Percentiles rank a stretch among this genome's conserved stretches.
These are phyloP conservation scores for Psephotus haematonotus DNA, from an alignment of 2,113 vertebrate species.

Conservation along the genomic window DNA sequence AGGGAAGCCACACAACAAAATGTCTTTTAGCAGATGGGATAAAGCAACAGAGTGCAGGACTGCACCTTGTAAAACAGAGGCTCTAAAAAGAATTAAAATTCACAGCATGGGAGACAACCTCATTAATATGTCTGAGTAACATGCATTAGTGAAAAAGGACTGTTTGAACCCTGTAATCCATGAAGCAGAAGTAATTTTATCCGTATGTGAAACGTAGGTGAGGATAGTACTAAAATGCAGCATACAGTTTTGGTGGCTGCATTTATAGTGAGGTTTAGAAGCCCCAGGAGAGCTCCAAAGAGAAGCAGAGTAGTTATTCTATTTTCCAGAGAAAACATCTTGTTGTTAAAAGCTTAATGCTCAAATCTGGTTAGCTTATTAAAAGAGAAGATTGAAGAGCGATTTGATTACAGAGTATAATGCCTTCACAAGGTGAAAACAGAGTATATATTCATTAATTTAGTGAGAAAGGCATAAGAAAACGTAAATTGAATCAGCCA, in stretches of 20 bases:
- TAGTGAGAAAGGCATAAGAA: neutral
- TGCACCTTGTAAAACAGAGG: neutral
- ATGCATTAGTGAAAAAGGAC: conserved; percentile 6
- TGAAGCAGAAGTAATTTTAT: conserved; percentile 16
- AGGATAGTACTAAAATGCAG: neutral
- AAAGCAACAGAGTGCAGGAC: neutral
- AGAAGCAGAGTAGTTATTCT: neutral
- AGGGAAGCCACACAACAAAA: neutral
- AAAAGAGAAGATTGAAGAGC: conserved; percentile 2
- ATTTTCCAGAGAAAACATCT: conserved; percentile 39
- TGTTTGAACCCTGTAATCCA: neutral
- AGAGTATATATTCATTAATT: neutral
- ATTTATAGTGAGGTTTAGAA: conserved; percentile 3
- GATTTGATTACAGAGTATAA: conserved; percentile 48
- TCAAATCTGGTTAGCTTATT: conserved; percentile 56
- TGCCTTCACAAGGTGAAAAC: neutral
- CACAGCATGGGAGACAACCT: neutral
- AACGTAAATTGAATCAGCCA: neutral
- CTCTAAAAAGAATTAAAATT: conserved; percentile 4
- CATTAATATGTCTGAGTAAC: conserved; percentile 18
- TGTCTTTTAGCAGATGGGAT: neutral
- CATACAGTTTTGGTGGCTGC: neutral
- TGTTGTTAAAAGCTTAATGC: conserved; percentile 32
- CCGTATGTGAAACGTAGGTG: conserved; percentile 28
- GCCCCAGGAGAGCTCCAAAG: neutral